Percentiles rank a stretch among this genome's conserved stretches.
Evolutionary conservation across 1,140 invertebrate species (phyloP).

Genomic region (Zaprionus camerounensis): DNA sequence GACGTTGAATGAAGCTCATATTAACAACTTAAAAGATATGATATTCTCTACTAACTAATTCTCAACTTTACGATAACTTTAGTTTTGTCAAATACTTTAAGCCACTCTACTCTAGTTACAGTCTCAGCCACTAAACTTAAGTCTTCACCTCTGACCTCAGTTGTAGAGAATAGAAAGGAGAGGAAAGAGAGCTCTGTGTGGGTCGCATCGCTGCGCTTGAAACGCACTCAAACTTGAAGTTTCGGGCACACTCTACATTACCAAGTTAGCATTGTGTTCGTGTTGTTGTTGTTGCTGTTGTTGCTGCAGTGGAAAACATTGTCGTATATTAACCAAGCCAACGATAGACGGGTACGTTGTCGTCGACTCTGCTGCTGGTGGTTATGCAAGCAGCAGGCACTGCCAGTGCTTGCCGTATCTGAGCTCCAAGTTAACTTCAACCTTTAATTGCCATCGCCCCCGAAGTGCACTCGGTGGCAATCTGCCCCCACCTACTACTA

Average conservation of each 20-base stretch:
- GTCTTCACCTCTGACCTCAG: constrained; percentile 67
- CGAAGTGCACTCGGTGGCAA: constrained; percentile 67
- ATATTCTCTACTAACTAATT: constrained; percentile 12
- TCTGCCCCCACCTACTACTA: constrained; percentile 26
- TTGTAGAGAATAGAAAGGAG: neutral
- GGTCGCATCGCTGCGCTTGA: constrained; percentile 71
- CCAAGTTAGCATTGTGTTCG: constrained; percentile 55
- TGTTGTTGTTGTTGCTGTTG: constrained; percentile 23
- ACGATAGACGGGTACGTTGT: constrained; percentile 32
- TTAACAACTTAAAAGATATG: neutral
- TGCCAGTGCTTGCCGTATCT: constrained; percentile 19
- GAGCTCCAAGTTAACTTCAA: constrained; percentile 63
- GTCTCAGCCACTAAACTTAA: constrained; percentile 40
- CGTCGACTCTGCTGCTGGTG: constrained; percentile 12
- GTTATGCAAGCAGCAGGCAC: constrained; percentile 33
- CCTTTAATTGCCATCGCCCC: constrained; percentile 72
- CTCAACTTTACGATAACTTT: constrained; percentile 30
- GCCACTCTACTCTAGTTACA: constrained; percentile 15
- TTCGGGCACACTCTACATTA: constrained; percentile 39
- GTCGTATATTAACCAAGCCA: constrained; percentile 64
- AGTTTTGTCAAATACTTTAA: constrained; percentile 3
- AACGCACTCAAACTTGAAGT: constrained; percentile 51
- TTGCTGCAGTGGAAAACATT: constrained; percentile 45
- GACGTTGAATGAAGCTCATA: neutral
- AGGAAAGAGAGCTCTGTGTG: neutral